Evolutionary conservation across 2,888 invertebrate species (phyloP).

Genomic region (Rhaphigaster nebulosa): DNA sequence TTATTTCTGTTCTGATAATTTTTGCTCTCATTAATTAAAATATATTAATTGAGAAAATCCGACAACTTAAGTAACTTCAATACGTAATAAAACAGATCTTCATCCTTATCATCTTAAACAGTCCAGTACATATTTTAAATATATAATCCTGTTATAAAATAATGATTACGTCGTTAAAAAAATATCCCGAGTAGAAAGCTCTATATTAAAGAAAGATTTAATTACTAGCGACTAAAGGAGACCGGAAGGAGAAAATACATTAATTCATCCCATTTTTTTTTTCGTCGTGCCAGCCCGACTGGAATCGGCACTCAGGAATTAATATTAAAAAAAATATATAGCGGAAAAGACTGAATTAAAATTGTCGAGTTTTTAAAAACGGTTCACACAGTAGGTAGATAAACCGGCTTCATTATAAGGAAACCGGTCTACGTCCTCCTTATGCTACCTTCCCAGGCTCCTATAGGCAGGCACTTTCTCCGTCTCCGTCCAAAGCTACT

Average conservation of each 20-base stretch:
- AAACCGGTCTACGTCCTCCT: constrained; percentile 9
- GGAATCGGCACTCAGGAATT: neutral
- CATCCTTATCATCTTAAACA: no score
- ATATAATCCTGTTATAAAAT: neutral
- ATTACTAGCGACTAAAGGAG: neutral
- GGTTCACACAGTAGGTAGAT: constrained; percentile 38
- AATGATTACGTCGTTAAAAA: neutral
- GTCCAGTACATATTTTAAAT: neutral
- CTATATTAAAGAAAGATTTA: no score
- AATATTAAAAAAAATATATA: neutral
- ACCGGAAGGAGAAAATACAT: constrained; percentile 24
- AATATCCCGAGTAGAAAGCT: neutral
- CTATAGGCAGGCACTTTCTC: constrained; percentile 4
- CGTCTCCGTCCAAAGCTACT: neutral
- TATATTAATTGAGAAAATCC: no score
- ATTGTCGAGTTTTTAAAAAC: constrained; percentile 22
- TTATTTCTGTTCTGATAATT: no score
- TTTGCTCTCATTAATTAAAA: no score
- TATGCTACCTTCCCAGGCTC: neutral
- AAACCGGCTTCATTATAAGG: constrained; percentile 32
- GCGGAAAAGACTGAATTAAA: constrained; percentile 23
- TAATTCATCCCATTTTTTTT: constrained; percentile 23
- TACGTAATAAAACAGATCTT: no score
- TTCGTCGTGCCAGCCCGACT: neutral
- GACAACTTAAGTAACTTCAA: no score